Evolutionary conservation across 2,888 invertebrate genomes (phyloP), one percentile per base, ranked within the genome.

Genomic region (Linnaemya tessellans): DNA sequence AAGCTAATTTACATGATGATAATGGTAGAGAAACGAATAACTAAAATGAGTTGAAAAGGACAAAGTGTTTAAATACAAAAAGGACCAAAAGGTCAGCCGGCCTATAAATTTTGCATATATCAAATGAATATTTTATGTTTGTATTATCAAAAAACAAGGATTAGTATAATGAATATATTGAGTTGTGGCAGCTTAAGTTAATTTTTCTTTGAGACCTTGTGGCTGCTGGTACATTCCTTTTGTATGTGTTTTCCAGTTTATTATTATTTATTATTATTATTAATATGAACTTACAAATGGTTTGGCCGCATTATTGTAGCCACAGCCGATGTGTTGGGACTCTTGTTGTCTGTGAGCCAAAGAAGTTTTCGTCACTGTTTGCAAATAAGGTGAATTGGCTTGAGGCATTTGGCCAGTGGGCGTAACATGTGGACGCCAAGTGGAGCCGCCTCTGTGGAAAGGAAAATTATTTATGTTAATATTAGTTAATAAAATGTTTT

Each of bases 341-440:
- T 95, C 94, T 90, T 95, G 95, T 85, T 94, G 88, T 87, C 94
- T 95, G 86, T 96, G 96, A 90, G 96, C 96, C 89, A 98, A 94
- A 87, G 97, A 97, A 87, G 98, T 98, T 94, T 95, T 96, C 90
- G 97, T 97, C 89, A 97, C 97, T 43, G 97, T 95, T 86, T 94
- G 94, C 88, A 91, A 88, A 88, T 91, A 90, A 82, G 91, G 90
- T 84, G 91, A 90, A 82, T 92, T 89, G 56, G 90, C 91, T 87
- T 95, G 93, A 51, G 96, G 95, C 88, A 96, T 93, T 88, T 94
- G 94, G 87, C 97, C 96, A 70, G 97, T 95, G 74, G 98, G 97
- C 30, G 96, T 96, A 84, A 98, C 97, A 88, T 95, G 93, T 58
- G 98, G 98, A 89, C 96, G 96, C 98, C 98, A 98, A 88, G 97